phyloP scores from a whole-genome alignment of 2,888 invertebrate genomes.

The Ptychoptera contaminata region DNA sequence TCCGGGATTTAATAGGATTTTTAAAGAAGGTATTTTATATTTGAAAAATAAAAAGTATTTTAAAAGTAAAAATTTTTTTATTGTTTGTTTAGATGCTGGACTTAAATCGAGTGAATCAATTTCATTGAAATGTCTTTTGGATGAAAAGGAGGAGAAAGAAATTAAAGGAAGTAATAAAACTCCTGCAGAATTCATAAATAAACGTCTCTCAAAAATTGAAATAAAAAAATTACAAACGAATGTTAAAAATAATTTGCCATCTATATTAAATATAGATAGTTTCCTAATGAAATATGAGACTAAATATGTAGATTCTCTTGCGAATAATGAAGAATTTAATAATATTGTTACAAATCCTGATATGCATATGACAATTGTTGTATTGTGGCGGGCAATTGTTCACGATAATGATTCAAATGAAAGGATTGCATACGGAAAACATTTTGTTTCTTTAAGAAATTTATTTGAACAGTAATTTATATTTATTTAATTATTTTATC shows the following conservation, averaged over 20 bases:
- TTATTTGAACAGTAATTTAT: conserved; percentile 20
- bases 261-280: conserved; percentile 20
- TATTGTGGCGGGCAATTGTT: conserved; percentile 26
- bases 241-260: conserved; percentile 15
- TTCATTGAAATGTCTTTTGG: conserved; percentile 25
- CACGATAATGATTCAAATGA: conserved; percentile 17
- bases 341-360: conserved; percentile 21
- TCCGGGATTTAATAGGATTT: conserved; percentile 6
- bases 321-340: conserved; percentile 28
- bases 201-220: conserved; percentile 18
- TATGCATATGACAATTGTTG: conserved; percentile 23
- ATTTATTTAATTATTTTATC: background rate
- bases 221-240: background rate
- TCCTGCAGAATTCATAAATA: conserved; percentile 11
- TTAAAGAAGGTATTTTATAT: conserved; percentile 2
- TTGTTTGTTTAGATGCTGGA: conserved; percentile 17
- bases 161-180: background rate
- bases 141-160: conserved; percentile 9
- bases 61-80: no score
- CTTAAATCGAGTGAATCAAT: conserved; percentile 23
- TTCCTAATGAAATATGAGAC: conserved; percentile 29
- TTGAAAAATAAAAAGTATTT: background rate
- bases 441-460: conserved; percentile 26
- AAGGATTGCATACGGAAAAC: conserved; percentile 21
- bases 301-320: conserved; percentile 20